phyloP scores from a whole-genome alignment of 2,888 invertebrate genomes.

The Allolobophora icterica region DNA sequence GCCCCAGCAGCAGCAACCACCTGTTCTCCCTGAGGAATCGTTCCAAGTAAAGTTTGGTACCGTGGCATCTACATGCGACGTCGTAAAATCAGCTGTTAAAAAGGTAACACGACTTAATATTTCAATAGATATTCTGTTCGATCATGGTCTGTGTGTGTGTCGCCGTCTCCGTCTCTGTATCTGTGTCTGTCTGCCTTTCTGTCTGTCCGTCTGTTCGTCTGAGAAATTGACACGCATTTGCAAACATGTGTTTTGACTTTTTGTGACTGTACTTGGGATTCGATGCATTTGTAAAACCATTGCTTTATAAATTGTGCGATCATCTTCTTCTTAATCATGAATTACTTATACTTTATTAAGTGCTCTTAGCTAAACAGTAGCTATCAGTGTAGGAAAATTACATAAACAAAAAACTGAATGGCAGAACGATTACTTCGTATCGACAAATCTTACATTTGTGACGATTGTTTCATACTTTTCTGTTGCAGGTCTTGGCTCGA shows the following conservation, averaged over 20 bases:
- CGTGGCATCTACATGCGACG: not conserved
- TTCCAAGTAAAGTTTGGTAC: not conserved
- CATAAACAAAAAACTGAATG: too few relatives aligned
- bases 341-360: not conserved
- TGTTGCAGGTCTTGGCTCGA: not conserved
- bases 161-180: too few relatives aligned
- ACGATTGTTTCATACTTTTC: not conserved
- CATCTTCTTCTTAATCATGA: not conserved
- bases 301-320: not conserved
- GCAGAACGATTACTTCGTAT: not conserved
- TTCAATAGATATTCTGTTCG: too few relatives aligned
- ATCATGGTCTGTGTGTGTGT: too few relatives aligned
- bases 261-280: too few relatives aligned
- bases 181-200: too few relatives aligned
- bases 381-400: too few relatives aligned
- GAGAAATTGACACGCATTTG: too few relatives aligned
- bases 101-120: not conserved
- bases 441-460: not conserved
- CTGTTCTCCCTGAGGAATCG: slow-evolving; percentile 20
- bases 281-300: too few relatives aligned
- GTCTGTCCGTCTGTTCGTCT: too few relatives aligned
- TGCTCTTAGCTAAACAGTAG: not conserved
- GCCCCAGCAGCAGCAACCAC: not conserved
- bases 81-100: not conserved
- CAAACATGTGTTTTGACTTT: too few relatives aligned